Evolutionary conservation across 2,888 invertebrate species (phyloP), one percentile per base, ranked within the genome.

Genomic region (Xanthia togata): DNA sequence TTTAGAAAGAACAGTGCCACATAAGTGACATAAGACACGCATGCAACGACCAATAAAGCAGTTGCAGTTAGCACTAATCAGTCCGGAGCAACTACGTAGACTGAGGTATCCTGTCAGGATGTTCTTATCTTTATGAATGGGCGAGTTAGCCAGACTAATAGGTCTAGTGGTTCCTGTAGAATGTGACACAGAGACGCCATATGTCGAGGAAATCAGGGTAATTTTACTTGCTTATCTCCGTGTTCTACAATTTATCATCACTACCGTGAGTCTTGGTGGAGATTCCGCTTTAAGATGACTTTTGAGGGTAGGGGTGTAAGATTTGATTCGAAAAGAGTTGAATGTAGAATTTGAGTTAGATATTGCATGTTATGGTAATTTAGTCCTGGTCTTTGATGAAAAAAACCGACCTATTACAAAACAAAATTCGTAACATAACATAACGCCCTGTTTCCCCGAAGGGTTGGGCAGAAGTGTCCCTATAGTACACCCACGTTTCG

Each of bases 61-160:
- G 20, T 26, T 69, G 67, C 63, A 79, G 73, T 62, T 74, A 55
- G 44, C 62, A 63, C 53, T 68, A 77, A 82, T 73, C 68, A 78
- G 75, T 73, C 50, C 63, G 41, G 70, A 83, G 53, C 64, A 20
- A 60, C 55, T 72, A 50, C 63, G n/a, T 44, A 64, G 59, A 84
- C 77, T 57, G 63, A 77, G 81, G 81, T 81, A 77, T 83, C 82
- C 82, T 81, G 84, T 73, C 81, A 80, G 84, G 82, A 84, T 70
- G 76, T 57, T 72, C 70, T 70, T 80, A 84, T 82, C 84, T 50
- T 70, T 63, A 84, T 73, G 67, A 84, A 84, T 73, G 63, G 62
- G 62, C 72, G 26, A 70, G 69, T 76, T 71, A 79, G 63, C 50
- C 64, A 64, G 75, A 83, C 70, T 82, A 79, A 83, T 82, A 82